These are phyloP conservation scores for Sebastes oblongus DNA, from an alignment of 2,797 vertebrate genomes.

Conservation along the genomic window DNA sequence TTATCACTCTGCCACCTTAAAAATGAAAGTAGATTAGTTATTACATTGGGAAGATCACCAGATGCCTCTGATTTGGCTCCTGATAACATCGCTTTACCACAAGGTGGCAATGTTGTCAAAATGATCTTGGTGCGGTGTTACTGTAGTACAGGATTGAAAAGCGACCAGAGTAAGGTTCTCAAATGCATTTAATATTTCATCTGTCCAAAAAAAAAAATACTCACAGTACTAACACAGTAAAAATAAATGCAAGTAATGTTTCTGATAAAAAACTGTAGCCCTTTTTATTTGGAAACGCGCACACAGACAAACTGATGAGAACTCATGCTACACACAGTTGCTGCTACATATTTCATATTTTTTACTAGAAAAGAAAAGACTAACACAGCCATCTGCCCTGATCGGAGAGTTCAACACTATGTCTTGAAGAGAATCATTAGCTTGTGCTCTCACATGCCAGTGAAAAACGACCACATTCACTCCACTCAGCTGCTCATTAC, in stretches of 20 bases:
- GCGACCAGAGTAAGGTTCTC: conserved; percentile 43
- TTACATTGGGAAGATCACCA: neutral
- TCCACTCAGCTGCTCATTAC: conserved; percentile 63
- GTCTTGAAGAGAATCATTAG: conserved; percentile 54
- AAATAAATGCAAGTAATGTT: conserved; percentile 68
- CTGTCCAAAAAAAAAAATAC: conserved; percentile 38
- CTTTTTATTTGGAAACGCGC: conserved; percentile 77
- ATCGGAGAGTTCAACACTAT: conserved; percentile 58
- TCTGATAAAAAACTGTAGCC: conserved; percentile 80
- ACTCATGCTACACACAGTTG: conserved; percentile 80
- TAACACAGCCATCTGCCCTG: conserved; percentile 58
- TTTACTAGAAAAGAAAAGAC: conserved; percentile 42
- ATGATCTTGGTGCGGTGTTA: conserved; percentile 4
- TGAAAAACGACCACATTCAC: conserved; percentile 69
- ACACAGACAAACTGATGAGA: conserved; percentile 69
- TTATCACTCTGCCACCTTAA: neutral
- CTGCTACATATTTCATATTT: conserved; percentile 76
- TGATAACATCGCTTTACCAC: conserved; percentile 55
- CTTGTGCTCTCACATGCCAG: conserved; percentile 71
- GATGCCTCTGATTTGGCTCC: neutral
- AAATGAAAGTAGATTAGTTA: neutral
- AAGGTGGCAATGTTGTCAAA: conserved; percentile 70
- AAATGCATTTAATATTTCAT: conserved; percentile 74
- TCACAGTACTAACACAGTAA: conserved; percentile 65
- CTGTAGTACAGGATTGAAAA: conserved; percentile 1